Evolutionary conservation across 2,888 invertebrate genomes (phyloP).

Genomic region (Brassicogethes aeneus): DNA sequence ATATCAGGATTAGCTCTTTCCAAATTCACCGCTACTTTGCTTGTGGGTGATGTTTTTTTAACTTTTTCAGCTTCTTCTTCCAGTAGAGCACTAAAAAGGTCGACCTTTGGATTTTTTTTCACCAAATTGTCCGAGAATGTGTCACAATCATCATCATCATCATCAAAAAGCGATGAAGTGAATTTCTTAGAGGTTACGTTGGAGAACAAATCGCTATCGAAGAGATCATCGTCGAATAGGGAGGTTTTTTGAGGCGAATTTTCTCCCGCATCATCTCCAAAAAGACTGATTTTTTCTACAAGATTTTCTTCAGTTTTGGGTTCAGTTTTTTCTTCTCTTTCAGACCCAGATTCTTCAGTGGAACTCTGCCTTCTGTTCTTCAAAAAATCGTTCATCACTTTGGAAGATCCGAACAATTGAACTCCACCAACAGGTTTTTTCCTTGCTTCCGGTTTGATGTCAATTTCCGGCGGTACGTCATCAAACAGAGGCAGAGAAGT

Average conservation of each 20-base stretch:
- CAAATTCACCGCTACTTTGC: too few species aligned
- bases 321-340: neutral
- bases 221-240: constrained; percentile 25
- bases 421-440: constrained; percentile 53
- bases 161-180: constrained; percentile 26
- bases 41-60: too few species aligned
- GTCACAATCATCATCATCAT: constrained; percentile 15
- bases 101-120: neutral
- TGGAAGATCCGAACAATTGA: constrained; percentile 44
- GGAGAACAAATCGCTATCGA: constrained; percentile 35
- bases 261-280: constrained; percentile 14
- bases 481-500: constrained; percentile 25
- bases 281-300: constrained; percentile 12
- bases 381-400: constrained; percentile 17
- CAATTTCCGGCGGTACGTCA: constrained; percentile 31
- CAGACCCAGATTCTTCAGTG: neutral
- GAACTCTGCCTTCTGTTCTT: constrained; percentile 12
- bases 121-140: neutral
- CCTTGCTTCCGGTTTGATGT: constrained; percentile 8
- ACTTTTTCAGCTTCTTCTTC: neutral
- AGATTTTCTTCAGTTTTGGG: neutral
- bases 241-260: constrained; percentile 4
- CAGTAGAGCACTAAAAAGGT: neutral
- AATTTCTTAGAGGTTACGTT: constrained; percentile 23
- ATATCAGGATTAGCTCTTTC: too few species aligned